Evolutionary conservation across 2,888 invertebrate genomes (phyloP).

Genomic region (Dasypogon diadema): DNA sequence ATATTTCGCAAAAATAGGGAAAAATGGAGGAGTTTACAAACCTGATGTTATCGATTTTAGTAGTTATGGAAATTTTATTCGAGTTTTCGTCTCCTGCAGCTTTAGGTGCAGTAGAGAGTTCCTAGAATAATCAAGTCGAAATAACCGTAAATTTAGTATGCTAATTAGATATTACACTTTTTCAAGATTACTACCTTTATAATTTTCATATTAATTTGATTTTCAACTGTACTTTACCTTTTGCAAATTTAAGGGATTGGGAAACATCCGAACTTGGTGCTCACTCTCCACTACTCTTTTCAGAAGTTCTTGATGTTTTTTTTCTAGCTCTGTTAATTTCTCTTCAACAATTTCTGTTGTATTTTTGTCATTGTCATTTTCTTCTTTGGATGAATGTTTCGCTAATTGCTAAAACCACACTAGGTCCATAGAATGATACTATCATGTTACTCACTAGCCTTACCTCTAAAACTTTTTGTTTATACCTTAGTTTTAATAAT

Average conservation of each 20-base stretch:
- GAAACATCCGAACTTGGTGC: background rate
- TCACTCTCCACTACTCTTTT: slow-evolving; percentile 60
- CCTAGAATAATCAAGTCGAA: no score
- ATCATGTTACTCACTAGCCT: background rate
- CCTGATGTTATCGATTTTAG: no score
- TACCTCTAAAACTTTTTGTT: slow-evolving; percentile 64
- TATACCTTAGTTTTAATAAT: slow-evolving; percentile 62
- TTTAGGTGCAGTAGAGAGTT: background rate
- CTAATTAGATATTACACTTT: no score
- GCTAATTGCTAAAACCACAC: slow-evolving; percentile 12
- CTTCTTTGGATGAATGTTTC: slow-evolving; percentile 54
- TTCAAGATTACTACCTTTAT: no score
- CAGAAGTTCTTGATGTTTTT: slow-evolving; percentile 61
- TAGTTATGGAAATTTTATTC: no score
- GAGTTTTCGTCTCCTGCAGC: no score
- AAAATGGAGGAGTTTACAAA: no score
- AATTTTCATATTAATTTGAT: no score
- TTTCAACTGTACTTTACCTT: background rate
- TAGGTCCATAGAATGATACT: background rate
- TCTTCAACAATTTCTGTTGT: slow-evolving; percentile 62
- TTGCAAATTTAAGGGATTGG: background rate
- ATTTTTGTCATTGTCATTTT: slow-evolving; percentile 57
- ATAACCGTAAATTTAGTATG: no score
- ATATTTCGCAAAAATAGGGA: no score
- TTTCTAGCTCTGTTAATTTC: slow-evolving; percentile 62